These are phyloP conservation scores for Microdon myrmicae DNA, from an alignment of 2,888 invertebrate species.

Conservation along the genomic window DNA sequence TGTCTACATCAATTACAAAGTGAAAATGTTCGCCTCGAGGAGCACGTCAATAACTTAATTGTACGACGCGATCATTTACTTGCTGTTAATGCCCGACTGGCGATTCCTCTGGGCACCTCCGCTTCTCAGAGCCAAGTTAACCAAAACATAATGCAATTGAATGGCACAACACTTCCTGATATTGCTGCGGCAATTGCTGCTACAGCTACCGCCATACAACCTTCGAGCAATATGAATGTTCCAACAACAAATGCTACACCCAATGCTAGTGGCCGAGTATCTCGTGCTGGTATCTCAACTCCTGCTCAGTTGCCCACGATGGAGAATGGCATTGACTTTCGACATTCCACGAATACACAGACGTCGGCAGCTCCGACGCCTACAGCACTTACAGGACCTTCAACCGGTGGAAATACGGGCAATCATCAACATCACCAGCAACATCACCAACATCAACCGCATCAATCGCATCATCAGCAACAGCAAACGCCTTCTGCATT, in stretches of 20 bases:
- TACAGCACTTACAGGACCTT: conserved; percentile 30
- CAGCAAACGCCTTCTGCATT: conserved; percentile 40
- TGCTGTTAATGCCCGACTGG: conserved; percentile 93
- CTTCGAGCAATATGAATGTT: conserved; percentile 32
- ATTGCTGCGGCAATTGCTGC: conserved; percentile 39
- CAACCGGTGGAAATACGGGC: conserved; percentile 43
- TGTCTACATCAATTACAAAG: conserved; percentile 94
- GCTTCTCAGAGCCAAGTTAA: conserved; percentile 61
- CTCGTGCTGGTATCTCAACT: conserved; percentile 19
- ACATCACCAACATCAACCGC: too few relatives aligned
- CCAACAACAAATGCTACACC: conserved; percentile 41
- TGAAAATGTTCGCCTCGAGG: conserved; percentile 92
- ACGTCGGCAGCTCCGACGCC: conserved; percentile 5
- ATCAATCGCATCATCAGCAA: too few relatives aligned
- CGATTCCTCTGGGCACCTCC: conserved; percentile 78
- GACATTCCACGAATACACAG: conserved; percentile 55
- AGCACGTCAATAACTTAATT: conserved; percentile 85
- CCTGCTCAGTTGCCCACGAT: conserved; percentile 36
- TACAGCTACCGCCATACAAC: conserved; percentile 40
- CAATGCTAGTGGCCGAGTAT: conserved; percentile 39
- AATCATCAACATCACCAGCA: conserved; percentile 49
- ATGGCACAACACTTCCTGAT: conserved; percentile 54
- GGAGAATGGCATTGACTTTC: conserved; percentile 62
- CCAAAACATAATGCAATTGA: conserved; percentile 56
- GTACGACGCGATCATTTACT: conserved; percentile 92